Evolutionary conservation across 2,797 vertebrate species (phyloP), one percentile per base, ranked within the genome.

Genomic region (Balearica regulorum): DNA sequence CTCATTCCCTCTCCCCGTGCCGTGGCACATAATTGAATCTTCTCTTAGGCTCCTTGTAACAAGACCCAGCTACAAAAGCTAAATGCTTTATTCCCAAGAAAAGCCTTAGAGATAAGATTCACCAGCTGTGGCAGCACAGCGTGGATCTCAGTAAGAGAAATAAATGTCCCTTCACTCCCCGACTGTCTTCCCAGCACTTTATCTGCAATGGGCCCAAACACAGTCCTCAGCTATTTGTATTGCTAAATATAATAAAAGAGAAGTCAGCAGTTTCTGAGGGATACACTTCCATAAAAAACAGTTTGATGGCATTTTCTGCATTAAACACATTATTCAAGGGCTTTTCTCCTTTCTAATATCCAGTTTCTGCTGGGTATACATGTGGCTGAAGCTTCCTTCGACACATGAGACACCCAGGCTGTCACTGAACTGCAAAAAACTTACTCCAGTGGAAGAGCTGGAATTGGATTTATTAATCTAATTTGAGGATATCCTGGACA

Each of bases 41-140:
- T 93, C 95, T 94, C 78, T 90, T 91, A 26, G 54, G 84, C 64
- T 96, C 64, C 92, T 89, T 82, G 89, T 94, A 96, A 96, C 88
- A 88, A 92, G 95, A 83, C 62, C 94, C 87, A 71, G 93, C 81
- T 82, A 93, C 93, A 95, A 94, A 97, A 91, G 96, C 97, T 97
- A 96, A 97, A 96, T 87, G 90, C 94, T 97, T 97, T 97, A 95
- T 97, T 96, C 95, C 89, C 26, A 58, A 96, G 93, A 96, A 97
- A 86, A 95, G 95, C 95, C 83, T 91, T 22, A 87, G 81, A 97
- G 97, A 97, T 97, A 97, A 97, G 96, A 96, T 97, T 97, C 95
- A 64, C 95, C 89, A 72, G 94, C 73, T 70, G 92, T 96, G 93
- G 94, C 95, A 94, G 90, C 89, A 60, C 60, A 7, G 68, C 29